These are phyloP conservation scores for Dromius quadrimaculatus DNA, from an alignment of 2,888 invertebrate genomes.

Conservation along the genomic window DNA sequence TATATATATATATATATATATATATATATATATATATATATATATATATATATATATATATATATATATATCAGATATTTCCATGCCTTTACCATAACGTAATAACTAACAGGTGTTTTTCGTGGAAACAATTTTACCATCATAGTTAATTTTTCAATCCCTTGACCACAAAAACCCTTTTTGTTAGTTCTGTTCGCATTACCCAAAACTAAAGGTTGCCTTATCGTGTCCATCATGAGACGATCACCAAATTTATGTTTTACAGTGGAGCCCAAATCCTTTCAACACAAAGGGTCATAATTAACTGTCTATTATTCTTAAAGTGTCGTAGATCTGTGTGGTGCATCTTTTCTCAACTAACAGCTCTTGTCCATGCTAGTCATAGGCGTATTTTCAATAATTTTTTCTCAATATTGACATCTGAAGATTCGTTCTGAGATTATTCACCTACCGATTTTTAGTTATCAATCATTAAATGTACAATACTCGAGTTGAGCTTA, in stretches of 20 bases:
- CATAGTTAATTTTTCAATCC: conserved; percentile 18
- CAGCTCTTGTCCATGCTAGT: no score
- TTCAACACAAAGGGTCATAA: conserved; percentile 52
- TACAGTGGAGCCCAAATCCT: conserved; percentile 38
- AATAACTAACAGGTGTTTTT: conserved; percentile 19
- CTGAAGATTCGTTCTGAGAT: no score
- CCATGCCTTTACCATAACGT: no score
- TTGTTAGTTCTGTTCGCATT: neutral
- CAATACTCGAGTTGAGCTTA: no score
- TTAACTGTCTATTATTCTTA: conserved; percentile 33
- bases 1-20: no score
- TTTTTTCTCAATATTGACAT: no score
- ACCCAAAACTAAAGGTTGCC: neutral
- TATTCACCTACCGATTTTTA: no score
- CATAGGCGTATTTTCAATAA: no score
- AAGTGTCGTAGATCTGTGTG: conserved; percentile 28
- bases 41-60: no score
- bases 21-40: no score
- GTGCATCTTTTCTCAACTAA: conserved; percentile 8
- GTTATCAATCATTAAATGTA: no score
- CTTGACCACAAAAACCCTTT: conserved; percentile 8
- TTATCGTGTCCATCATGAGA: conserved; percentile 18
- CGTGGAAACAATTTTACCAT: conserved; percentile 4
- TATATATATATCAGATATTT: no score
- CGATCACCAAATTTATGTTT: conserved; percentile 28